phyloP scores from a whole-genome alignment of 2,113 vertebrate genomes.

The Mustela lutreola region DNA sequence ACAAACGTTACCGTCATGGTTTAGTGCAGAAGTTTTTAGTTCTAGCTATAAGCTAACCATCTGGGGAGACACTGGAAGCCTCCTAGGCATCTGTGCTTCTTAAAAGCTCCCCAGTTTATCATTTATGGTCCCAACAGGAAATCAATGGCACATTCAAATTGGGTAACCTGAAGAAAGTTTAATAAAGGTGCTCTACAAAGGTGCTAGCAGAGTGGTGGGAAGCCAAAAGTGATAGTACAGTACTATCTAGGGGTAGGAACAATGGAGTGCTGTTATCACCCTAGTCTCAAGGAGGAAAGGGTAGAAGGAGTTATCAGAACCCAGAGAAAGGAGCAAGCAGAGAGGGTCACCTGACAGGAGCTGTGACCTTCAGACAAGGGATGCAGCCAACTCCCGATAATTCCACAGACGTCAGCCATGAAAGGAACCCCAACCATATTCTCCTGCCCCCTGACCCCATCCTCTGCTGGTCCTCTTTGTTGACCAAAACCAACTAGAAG shows the following conservation, averaged over 20 bases:
- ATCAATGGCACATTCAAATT: not conserved
- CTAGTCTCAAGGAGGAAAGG: not conserved
- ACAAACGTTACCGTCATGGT: not conserved
- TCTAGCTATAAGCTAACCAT: not conserved
- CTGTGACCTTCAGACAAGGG: not conserved
- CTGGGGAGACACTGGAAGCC: not conserved
- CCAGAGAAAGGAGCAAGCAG: not conserved
- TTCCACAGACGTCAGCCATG: not conserved
- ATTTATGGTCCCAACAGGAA: not conserved
- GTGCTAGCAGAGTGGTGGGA: not conserved
- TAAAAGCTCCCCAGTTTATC: not conserved
- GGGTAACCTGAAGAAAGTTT: constrained; percentile 11
- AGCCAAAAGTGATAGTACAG: not conserved
- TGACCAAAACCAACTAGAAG: not conserved
- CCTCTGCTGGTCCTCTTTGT: not conserved
- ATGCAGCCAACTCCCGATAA: not conserved
- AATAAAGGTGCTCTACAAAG: not conserved
- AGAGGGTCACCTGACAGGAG: not conserved
- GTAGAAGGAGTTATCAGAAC: not conserved
- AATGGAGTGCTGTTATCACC: not conserved
- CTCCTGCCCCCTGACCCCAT: not conserved
- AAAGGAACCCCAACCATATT: not conserved
- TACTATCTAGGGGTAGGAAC: not conserved
- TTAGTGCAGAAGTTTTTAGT: not conserved
- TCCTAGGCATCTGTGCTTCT: not conserved